Conservation (phyloP, 2,797 vertebrate species). For the Diglossa cyanea region DNA sequence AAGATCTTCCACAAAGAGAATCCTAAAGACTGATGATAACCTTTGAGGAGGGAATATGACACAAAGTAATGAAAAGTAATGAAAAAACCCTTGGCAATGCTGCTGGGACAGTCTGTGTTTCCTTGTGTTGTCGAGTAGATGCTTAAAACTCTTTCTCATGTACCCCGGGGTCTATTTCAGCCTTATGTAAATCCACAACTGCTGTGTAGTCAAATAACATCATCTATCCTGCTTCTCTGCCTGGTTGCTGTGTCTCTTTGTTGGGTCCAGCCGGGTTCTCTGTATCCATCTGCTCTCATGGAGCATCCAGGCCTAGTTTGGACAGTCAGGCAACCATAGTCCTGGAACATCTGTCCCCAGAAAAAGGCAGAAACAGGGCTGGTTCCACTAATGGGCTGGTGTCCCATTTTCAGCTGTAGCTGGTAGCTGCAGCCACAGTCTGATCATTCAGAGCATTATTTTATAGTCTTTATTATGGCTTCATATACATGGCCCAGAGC, state of each 20-base stretch:
- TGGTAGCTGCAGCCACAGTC: not conserved
- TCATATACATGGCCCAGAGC: accelerated
- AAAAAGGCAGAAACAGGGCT: not conserved
- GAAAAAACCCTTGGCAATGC: not conserved
- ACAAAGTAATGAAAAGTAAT: not conserved
- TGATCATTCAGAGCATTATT: not conserved
- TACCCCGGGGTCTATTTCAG: not conserved
- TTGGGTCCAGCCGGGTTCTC: not conserved
- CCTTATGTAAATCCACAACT: not conserved
- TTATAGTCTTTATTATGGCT: not conserved
- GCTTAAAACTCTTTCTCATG: not conserved
- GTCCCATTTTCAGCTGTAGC: not conserved
- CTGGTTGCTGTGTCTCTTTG: not conserved
- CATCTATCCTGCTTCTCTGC: not conserved
- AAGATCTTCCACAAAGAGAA: not conserved
- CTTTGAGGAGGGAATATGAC: not conserved
- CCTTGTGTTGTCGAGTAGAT: not conserved
- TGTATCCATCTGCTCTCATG: not conserved
- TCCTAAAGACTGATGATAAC: not conserved
- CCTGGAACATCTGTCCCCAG: not conserved
- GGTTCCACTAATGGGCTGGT: not conserved
- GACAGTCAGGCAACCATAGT: not conserved
- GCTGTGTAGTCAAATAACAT: not conserved
- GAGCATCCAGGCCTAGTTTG: not conserved
- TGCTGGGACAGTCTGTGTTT: not conserved